Evolutionary conservation across 1,140 invertebrate species (phyloP), one percentile per base, ranked within the genome.

Genomic region (Drosophila arawakana): DNA sequence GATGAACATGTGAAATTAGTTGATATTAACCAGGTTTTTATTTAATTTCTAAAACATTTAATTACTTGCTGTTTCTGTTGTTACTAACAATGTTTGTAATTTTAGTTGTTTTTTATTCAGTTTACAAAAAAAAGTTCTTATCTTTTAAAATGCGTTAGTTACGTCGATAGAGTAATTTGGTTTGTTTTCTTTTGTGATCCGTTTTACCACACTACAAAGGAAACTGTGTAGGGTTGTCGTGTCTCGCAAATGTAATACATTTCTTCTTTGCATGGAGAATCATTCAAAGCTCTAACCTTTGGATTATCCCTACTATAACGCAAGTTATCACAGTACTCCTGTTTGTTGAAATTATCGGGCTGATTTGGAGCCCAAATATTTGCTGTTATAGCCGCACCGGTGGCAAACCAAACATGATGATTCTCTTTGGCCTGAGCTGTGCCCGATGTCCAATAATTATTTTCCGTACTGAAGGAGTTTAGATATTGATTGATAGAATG

Each of bases 391-490:
- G n/a, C 2, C 10, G 15, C 37, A n/a, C 52, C 52, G 7, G 30
- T 55, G 7, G 52, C 11, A n/a, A 37, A 39, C 52, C 52, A 55
- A 8, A 37, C 13, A 15, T 55, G 52, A 7, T n/a, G 11, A 37
- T 13, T 7, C 34, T 39, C n/a, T 39, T 55, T 13, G 34, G 52
- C 52, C 34, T 18, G 34, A 55, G 37, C 34, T 2, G 30, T 39
- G 52, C 52, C 52, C 11, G 52, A 55, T 1, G 52, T 55, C 52
- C 52, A 55, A 39, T 55, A 55, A 2, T 55, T 6, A 37, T 37
- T 15, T 13, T n/a, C n/a, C 10, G n/a, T 37, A n/a, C 52, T 30
- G 4, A 37, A 18, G 8, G 52, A 55, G 25, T 11, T 39, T 4
- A 55, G 2, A 13, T 21, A 39, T 1, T 21, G 15, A 13, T 5